Percentiles rank a stretch among this genome's conserved stretches.
Evolutionary conservation across 2,113 vertebrate species (phyloP).

Genomic region (Callionymus lyra): DNA sequence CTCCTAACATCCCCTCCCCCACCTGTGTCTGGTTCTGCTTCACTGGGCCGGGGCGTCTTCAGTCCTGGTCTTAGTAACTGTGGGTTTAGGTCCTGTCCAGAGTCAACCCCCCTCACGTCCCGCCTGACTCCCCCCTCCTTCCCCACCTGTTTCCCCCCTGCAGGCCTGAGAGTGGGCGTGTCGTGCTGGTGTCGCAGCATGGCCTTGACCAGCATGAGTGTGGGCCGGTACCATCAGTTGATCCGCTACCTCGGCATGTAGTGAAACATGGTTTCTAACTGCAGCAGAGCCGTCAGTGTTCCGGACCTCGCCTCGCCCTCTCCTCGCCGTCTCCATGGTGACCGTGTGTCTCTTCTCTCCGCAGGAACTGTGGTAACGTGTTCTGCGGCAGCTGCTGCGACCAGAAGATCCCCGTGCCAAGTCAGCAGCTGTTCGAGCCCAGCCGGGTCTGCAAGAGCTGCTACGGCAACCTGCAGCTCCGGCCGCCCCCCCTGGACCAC

Average conservation of each 20-base stretch:
- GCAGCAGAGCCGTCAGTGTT: background rate
- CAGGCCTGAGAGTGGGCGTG: conserved; percentile 4
- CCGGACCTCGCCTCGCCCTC: background rate
- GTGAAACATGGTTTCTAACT: background rate
- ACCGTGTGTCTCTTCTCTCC: conserved; percentile 9
- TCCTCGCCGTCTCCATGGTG: background rate
- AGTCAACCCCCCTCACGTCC: no score
- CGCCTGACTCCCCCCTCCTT: no score
- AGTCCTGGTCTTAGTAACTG: background rate
- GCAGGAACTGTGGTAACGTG: conserved; percentile 95
- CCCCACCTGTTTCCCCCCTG: conserved; percentile 9
- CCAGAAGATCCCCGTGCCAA: conserved; percentile 97
- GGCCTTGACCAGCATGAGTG: no score
- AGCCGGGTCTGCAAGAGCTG: conserved; percentile 89
- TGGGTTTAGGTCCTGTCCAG: no score
- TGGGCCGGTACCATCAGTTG: conserved; percentile 3
- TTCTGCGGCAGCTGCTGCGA: conserved; percentile 96
- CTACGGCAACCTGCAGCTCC: conserved; percentile 80
- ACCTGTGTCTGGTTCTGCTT: conserved; percentile 5
- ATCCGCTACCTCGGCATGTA: conserved; percentile 20
- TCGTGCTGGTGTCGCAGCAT: conserved; percentile 3
- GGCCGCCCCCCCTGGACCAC: conserved; percentile 68
- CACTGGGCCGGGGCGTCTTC: conserved; percentile 13
- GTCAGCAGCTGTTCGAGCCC: conserved; percentile 94
- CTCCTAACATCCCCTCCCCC: background rate